Base-by-base conservation (phyloP, 2,888 invertebrate species). In the Tethea ocularis region DNA sequence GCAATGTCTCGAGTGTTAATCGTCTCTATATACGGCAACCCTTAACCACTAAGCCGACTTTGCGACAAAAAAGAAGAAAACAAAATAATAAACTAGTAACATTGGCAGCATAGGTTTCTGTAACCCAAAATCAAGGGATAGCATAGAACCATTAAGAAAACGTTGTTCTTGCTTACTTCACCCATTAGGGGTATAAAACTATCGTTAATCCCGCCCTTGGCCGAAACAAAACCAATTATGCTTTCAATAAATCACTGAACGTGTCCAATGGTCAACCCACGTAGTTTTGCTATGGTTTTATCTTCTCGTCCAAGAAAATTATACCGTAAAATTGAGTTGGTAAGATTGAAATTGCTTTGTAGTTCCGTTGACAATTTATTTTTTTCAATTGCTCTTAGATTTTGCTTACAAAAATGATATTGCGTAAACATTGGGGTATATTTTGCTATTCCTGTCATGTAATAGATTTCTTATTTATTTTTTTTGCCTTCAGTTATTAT, bases 191-290 rank as follows among this genome's bases (percentile, higher is more conserved):
- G 83, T 75, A 85, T 84, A 83, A 85, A 88, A 87, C 81, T 83
- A 79, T 79, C 83, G 81, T 88, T 87, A 87, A 84, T 84, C 68
- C 79, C 69, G 80, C 74, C 86, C 87, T 86, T 85, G 85, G 82
- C 84, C 83, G 74, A 84, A 86, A 87, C 86, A 88, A 88, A 88
- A 85, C 84, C 87, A 88, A 88, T 88, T 88, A 87, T 83, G 81
- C 80, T 81, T 77, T 78, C 78, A 76, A 87, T 89, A 88, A 89
- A 88, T 88, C 88, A 88, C 80, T 65, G 70, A 71, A 76, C 76
- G 76, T 76, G 78, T 74, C 78, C 77, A 67, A 57, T 72, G 80
- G 78, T 71, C 75, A 78, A 66, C 74, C 75, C 68, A 73, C 71
- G 70, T 75, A 75, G 69, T 79, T 75, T 41, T 71, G 70, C 60